These are phyloP conservation scores for Pseudopleuronectes americanus DNA, from an alignment of 2,797 vertebrate genomes.

Conservation along the genomic window DNA sequence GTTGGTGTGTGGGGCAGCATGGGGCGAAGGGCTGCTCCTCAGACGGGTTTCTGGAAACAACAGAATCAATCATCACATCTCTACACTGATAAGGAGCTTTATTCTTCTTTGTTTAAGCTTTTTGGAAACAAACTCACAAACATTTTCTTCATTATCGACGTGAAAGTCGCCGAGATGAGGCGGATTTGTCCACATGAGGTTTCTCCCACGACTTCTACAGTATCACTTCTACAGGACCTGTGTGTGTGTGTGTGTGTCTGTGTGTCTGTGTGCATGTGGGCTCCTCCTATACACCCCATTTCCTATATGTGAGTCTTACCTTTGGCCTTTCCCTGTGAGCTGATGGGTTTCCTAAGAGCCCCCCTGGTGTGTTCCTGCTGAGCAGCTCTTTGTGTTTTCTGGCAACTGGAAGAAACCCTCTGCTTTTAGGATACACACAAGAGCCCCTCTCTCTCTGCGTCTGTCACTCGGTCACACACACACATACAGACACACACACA, in stretches of 20 bases:
- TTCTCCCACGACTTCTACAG: too few species aligned
- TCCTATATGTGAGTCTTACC: conserved; percentile 54
- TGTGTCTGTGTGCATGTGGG: conserved; percentile 10
- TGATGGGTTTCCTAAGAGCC: conserved; percentile 72
- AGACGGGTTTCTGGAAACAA: too few species aligned
- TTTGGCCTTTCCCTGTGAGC: conserved; percentile 63
- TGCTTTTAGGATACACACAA: conserved; percentile 67
- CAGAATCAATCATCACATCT: too few species aligned
- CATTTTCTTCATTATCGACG: too few species aligned
- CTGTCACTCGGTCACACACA: background rate
- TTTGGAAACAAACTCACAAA: too few species aligned
- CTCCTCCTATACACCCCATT: conserved; percentile 42
- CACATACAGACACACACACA: background rate
- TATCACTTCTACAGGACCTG: background rate
- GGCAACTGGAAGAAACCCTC: conserved; percentile 70
- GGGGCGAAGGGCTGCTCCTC: too few species aligned
- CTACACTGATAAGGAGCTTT: too few species aligned
- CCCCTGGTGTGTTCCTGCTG: conserved; percentile 72
- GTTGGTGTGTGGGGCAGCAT: background rate
- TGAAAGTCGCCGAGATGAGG: too few species aligned
- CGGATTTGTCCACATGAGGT: too few species aligned
- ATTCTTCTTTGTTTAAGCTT: too few species aligned
- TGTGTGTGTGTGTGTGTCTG: conserved; percentile 32
- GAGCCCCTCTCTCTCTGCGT: conserved; percentile 22
- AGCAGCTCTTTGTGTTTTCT: conserved; percentile 78